Conservation (phyloP, 37 sponge, comb jelly and placozoan species). For the Bolinopsis microptera region DNA sequence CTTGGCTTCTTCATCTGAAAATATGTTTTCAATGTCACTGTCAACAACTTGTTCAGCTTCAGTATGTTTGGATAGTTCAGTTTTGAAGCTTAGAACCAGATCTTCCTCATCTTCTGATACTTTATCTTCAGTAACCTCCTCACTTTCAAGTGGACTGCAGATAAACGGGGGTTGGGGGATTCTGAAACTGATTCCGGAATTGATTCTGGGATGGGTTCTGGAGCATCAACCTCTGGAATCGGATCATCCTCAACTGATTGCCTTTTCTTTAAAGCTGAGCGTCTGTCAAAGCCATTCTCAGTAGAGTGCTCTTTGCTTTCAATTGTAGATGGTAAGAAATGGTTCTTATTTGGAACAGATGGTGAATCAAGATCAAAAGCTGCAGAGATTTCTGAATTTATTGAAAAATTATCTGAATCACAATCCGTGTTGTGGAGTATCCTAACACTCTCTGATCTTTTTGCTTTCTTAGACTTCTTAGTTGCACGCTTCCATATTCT, state of each 20-base stretch:
- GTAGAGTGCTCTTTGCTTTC: not conserved
- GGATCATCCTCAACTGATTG: not conserved
- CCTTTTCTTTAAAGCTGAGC: not conserved
- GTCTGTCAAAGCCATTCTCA: slow-evolving; percentile 1
- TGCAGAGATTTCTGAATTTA: slow-evolving; percentile 51
- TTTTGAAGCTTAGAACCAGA: not conserved
- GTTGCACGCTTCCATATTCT: slow-evolving; percentile 39
- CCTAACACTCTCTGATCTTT: slow-evolving; percentile 45
- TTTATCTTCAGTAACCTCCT: not conserved
- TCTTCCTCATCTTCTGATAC: not conserved
- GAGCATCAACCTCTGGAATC: not conserved
- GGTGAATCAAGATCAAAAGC: slow-evolving; percentile 2
- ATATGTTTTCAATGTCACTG: slow-evolving; percentile 15
- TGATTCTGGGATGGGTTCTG: not conserved
- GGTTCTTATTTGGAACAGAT: not conserved
- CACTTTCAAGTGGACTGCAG: not conserved
- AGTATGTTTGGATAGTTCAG: not conserved
- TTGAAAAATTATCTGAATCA: slow-evolving; percentile 36
- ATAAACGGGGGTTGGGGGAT: no score
- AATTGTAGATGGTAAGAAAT: not conserved
- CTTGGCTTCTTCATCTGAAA: not conserved
- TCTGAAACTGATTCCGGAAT: no score
- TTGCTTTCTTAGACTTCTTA: slow-evolving; percentile 42
- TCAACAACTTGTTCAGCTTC: not conserved
- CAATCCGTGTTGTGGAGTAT: slow-evolving; percentile 19